Conservation (phyloP, 2,888 invertebrate genomes). For the Xestobium rufovillosum region DNA sequence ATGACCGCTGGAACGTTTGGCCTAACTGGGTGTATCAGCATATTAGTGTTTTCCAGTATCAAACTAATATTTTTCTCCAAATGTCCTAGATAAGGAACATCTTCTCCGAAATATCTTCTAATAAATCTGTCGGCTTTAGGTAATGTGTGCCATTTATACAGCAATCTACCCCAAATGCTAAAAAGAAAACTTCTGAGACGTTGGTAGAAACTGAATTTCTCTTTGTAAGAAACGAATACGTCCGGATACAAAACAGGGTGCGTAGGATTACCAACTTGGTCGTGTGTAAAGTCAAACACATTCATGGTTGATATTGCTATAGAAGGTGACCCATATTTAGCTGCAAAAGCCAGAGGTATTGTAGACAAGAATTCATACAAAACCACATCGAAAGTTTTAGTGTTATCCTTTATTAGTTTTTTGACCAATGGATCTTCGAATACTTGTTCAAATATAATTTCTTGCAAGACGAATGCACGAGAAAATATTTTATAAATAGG, state of each 20-base stretch:
- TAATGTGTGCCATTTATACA: constrained; percentile 9
- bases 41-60: constrained; percentile 40
- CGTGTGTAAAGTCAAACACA: constrained; percentile 19
- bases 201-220: too few relatives aligned
- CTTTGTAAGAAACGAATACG: constrained; percentile 14
- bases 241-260: constrained; percentile 29
- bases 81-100: constrained; percentile 19
- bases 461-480: too few relatives aligned
- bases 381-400: too few relatives aligned
- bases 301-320: constrained; percentile 26
- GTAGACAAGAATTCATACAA: too few relatives aligned
- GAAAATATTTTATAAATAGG: too few relatives aligned
- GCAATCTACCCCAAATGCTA: too few relatives aligned
- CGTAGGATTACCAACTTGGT: constrained; percentile 27
- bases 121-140: constrained; percentile 16
- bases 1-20: constrained; percentile 41
- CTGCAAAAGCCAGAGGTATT: too few relatives aligned
- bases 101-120: constrained; percentile 19
- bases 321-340: too few relatives aligned
- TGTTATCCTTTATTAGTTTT: too few relatives aligned
- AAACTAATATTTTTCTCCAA: constrained; percentile 34
- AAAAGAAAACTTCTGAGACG: too few relatives aligned
- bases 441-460: too few relatives aligned
- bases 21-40: constrained; percentile 34
- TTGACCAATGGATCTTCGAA: too few relatives aligned